phyloP scores from a whole-genome alignment of 2,888 invertebrate species.

The Polia nebulosa region DNA sequence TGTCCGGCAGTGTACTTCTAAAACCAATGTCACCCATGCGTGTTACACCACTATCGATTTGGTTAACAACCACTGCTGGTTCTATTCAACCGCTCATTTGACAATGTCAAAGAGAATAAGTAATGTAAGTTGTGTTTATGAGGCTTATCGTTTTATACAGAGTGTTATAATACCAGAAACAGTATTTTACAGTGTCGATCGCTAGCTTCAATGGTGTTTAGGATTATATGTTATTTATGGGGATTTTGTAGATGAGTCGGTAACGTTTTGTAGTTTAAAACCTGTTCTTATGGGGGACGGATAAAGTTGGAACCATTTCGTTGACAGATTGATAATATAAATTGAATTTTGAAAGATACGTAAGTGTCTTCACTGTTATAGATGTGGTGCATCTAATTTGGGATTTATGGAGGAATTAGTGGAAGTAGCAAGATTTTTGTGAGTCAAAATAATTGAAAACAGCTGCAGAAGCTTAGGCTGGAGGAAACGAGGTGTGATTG shows the following conservation, averaged over 20 bases:
- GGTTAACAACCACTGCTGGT: slow-evolving; percentile 47
- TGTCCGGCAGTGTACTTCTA: slow-evolving; percentile 77
- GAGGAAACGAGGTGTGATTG: not conserved
- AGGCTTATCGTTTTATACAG: slow-evolving; percentile 30
- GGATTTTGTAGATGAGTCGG: slow-evolving; percentile 77
- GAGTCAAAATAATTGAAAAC: slow-evolving; percentile 36
- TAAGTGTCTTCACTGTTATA: slow-evolving; percentile 28
- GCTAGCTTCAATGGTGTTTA: slow-evolving; percentile 77
- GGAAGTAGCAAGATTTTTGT: slow-evolving; percentile 20
- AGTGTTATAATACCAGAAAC: slow-evolving; percentile 64
- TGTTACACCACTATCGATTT: slow-evolving; percentile 51
- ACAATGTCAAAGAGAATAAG: slow-evolving; percentile 36
- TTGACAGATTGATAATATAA: slow-evolving; percentile 71
- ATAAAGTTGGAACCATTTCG: slow-evolving; percentile 68
- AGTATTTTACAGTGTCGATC: slow-evolving; percentile 81
- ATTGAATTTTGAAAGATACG: slow-evolving; percentile 64
- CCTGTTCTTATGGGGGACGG: slow-evolving; percentile 64
- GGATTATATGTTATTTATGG: slow-evolving; percentile 86
- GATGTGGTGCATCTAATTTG: slow-evolving; percentile 40
- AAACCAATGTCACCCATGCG: slow-evolving; percentile 44
- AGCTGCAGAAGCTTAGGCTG: slow-evolving; percentile 16
- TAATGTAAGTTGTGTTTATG: slow-evolving; percentile 65
- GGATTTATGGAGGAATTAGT: slow-evolving; percentile 41
- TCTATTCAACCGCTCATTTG: slow-evolving; percentile 33
- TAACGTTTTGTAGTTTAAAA: slow-evolving; percentile 75